Percentiles rank a stretch among this genome's conserved stretches.
Evolutionary conservation across 2,888 invertebrate genomes (phyloP).

Genomic region (Drosophila diplacantha): DNA sequence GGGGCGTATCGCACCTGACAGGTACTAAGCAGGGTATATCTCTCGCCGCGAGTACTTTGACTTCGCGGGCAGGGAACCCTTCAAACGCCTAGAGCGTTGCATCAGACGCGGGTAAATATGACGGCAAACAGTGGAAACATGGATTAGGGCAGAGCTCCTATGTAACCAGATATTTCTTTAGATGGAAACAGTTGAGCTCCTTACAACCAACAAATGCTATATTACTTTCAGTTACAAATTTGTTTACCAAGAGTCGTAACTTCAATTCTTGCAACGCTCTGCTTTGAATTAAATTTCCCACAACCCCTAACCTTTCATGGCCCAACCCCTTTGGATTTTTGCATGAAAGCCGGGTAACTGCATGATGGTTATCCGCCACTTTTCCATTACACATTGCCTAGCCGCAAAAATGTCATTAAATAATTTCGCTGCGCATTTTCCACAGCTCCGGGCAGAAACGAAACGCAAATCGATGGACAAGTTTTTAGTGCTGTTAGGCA

Average conservation of each 20-base stretch:
- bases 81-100: slow-evolving; percentile 15
- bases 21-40: slow-evolving; percentile 34
- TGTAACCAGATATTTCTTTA: not conserved
- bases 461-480: slow-evolving; percentile 60
- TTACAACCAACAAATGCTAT: too few relatives aligned
- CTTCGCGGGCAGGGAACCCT: slow-evolving; percentile 25
- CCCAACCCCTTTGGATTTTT: slow-evolving; percentile 19
- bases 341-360: slow-evolving; percentile 30
- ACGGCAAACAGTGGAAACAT: not conserved
- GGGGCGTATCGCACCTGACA: slow-evolving; percentile 30
- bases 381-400: slow-evolving; percentile 27
- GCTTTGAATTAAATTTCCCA: slow-evolving; percentile 6
- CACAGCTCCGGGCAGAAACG: slow-evolving; percentile 28
- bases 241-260: not conserved
- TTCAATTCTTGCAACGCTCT: not conserved
- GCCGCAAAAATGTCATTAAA: slow-evolving; percentile 61
- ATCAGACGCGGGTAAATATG: slow-evolving; percentile 12
- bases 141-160: not conserved
- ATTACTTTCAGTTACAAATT: not conserved
- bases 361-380: slow-evolving; percentile 19
- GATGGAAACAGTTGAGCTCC: not conserved
- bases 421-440: slow-evolving; percentile 39
- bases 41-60: slow-evolving; percentile 24
- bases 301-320: slow-evolving; percentile 7
- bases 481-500: slow-evolving; percentile 38